Conservation (phyloP, 2,888 invertebrate genomes). For the Adelphocoris suturalis region DNA sequence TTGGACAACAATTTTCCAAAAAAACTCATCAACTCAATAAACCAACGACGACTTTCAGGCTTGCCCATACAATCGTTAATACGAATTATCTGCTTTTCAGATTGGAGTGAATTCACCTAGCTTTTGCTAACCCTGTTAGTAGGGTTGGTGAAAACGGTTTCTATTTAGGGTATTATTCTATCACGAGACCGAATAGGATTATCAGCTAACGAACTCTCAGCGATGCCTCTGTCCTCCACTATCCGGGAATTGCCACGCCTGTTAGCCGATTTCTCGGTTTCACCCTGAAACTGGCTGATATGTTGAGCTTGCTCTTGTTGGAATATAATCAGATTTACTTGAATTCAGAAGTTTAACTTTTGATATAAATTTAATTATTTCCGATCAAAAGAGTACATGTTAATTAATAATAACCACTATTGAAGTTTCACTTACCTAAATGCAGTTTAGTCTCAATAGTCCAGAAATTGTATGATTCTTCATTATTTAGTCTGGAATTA, state of each 20-base stretch:
- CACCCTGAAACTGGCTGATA: not conserved
- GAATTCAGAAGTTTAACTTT: no score
- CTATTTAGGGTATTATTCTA: slow-evolving; percentile 32
- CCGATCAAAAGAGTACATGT: no score
- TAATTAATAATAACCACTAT: no score
- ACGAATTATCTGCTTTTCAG: not conserved
- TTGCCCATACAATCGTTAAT: not conserved
- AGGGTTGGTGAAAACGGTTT: slow-evolving; percentile 20
- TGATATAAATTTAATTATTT: no score
- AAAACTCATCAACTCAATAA: not conserved
- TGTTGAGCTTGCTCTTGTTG: not conserved
- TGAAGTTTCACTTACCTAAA: no score
- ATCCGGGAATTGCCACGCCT: slow-evolving; percentile 4
- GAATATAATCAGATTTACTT: not conserved
- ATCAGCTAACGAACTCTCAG: slow-evolving; percentile 30
- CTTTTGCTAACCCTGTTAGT: slow-evolving; percentile 17
- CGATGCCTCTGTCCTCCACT: slow-evolving; percentile 6
- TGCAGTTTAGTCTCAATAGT: no score
- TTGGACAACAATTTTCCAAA: not conserved
- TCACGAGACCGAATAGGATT: slow-evolving; percentile 31
- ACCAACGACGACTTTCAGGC: not conserved
- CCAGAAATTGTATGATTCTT: no score
- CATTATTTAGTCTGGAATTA: no score
- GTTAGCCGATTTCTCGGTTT: slow-evolving; percentile 2
- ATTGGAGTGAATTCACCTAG: not conserved